phyloP scores from a whole-genome alignment of 2,888 invertebrate species.

The Muscina levida region DNA sequence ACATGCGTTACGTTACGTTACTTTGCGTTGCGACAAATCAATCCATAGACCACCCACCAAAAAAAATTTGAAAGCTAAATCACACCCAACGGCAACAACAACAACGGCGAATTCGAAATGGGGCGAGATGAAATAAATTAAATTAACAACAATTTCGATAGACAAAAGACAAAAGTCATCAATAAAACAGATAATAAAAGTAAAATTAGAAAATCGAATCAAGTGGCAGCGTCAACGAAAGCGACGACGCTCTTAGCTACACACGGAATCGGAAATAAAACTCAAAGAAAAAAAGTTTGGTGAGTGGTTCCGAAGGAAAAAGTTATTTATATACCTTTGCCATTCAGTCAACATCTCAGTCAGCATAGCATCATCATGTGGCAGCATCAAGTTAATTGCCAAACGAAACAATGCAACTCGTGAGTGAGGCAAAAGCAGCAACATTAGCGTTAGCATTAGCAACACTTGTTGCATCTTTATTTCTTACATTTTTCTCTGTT shows the following conservation, averaged over 20 bases:
- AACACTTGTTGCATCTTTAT: slow-evolving; percentile 18
- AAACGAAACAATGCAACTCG: too few species aligned
- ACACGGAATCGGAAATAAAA: too few species aligned
- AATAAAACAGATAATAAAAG: slow-evolving; percentile 5
- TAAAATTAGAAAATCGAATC: slow-evolving; percentile 23
- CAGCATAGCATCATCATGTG: too few species aligned
- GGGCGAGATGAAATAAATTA: slow-evolving; percentile 6
- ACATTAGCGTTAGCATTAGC: not conserved
- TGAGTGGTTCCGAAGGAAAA: too few species aligned
- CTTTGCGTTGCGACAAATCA: too few species aligned
- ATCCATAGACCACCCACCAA: not conserved
- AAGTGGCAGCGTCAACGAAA: slow-evolving; percentile 9
- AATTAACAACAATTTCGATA: slow-evolving; percentile 12
- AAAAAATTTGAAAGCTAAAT: not conserved
- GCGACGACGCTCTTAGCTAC: not conserved
- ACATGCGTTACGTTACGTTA: too few species aligned
- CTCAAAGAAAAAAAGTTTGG: too few species aligned
- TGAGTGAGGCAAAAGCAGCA: not conserved
- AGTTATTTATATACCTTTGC: too few species aligned
- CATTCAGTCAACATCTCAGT: too few species aligned
- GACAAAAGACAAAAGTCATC: not conserved
- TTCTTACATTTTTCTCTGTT: too few species aligned
- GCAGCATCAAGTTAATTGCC: too few species aligned
- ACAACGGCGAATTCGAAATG: slow-evolving; percentile 11
- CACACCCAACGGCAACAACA: slow-evolving; percentile 8